phyloP scores from a whole-genome alignment of 2,888 invertebrate genomes.

The Arrhopalites spinosus region DNA sequence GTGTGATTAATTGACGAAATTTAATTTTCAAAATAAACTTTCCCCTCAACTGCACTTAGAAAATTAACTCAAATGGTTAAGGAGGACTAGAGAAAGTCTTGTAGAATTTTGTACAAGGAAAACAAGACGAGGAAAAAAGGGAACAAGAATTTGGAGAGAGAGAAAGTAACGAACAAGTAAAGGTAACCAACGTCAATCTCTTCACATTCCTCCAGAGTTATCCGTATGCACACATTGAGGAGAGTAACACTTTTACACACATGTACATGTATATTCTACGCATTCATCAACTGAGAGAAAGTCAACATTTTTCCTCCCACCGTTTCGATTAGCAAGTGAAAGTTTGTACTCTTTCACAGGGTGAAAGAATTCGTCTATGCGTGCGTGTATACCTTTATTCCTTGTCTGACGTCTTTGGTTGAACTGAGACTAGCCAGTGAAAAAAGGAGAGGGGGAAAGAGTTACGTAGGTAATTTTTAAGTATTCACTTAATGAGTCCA shows the following conservation, averaged over 20 bases:
- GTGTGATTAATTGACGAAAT: neutral
- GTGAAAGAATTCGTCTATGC: no score
- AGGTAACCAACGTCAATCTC: no score
- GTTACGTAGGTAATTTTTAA: conserved; percentile 10
- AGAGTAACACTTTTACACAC: no score
- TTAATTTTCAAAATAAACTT: conserved; percentile 8
- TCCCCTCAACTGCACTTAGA: neutral
- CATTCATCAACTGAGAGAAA: neutral
- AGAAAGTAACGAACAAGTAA: neutral
- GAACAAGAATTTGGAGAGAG: conserved; percentile 7
- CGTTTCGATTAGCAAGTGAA: neutral
- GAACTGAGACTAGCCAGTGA: neutral
- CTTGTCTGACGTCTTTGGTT: no score
- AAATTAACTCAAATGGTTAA: no score
- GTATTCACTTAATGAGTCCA: conserved; percentile 22
- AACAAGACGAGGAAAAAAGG: neutral
- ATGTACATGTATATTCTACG: no score
- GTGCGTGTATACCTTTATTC: no score
- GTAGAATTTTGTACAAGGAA: neutral
- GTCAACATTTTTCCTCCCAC: neutral
- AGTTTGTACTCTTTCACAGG: neutral
- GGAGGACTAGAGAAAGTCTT: neutral
- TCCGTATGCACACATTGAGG: no score
- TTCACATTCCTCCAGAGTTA: no score
- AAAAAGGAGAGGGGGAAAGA: neutral